Evolutionary conservation across 2,113 vertebrate genomes (phyloP), one percentile per base, ranked within the genome.

Genomic region (Bucco capensis): DNA sequence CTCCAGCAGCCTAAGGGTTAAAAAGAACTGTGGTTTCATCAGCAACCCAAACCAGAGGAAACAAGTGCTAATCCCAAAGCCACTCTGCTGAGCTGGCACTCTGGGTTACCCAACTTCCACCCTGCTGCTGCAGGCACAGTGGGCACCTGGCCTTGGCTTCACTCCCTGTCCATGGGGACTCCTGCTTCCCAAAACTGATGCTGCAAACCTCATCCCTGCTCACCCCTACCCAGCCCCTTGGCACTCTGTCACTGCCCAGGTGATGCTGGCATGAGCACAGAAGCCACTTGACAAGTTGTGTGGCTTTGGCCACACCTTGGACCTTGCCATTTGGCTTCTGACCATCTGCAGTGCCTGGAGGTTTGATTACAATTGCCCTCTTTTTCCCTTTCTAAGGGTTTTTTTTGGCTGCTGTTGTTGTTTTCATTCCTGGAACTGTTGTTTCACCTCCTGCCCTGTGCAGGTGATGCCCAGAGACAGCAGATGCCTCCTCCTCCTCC

Each of bases 81-180:
- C 3, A 3, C 86, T 50, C 61, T 1, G 0, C 14, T 6, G 13
- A 8, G 64, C 80, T 44, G 4, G 0, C 37, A 33, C 2, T 9
- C 17, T 4, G 12, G 4, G 21, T 93, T 93, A 53, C 94, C 77
- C 94, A 95, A 93, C 37, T 94, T 90, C 90, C 83, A 77, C 77
- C 42, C 3, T 47, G 23, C 4, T 1, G 17, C 56, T 25, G 65
- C 37, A 33, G 44, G 61, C 75, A 60, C 42, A 56, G 44, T 4
- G 1, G 47, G 15, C n/a, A 38, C 40, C 46, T 27, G 1, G 33
- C 27, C 72, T 31, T 12, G 1, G n/a, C 24, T 33, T 38, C 0
- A 3, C 22, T 58, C 16, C 17, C 37, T 1, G 1, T 28, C 23
- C 47, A 46, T 2, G 1, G 21, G 64, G 24, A 30, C 38, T 64